Conservation (phyloP, 2,797 vertebrate genomes). For the Anguilla megastoma region DNA sequence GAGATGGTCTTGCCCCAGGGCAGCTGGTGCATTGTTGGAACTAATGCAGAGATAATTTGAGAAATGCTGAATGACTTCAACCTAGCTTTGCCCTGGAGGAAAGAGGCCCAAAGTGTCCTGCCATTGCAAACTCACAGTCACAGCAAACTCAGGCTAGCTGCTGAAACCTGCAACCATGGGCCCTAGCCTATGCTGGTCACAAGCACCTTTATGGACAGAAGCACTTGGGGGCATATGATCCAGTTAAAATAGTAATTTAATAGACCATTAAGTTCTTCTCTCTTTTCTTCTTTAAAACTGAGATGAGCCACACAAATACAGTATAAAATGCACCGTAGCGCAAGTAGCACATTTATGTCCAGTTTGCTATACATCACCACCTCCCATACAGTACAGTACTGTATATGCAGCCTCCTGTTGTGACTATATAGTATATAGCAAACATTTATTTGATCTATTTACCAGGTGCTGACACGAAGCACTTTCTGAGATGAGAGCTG, state of each 20-base stretch:
- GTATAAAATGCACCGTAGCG: not conserved
- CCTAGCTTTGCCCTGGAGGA: not conserved
- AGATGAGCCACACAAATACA: not conserved
- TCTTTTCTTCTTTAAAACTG: not conserved
- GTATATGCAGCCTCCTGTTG: constrained; percentile 10
- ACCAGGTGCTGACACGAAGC: constrained; percentile 44
- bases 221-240: not conserved
- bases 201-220: not conserved
- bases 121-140: not conserved
- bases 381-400: not conserved
- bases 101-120: not conserved
- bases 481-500: constrained; percentile 33
- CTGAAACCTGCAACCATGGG: not conserved
- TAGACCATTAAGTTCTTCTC: not conserved
- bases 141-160: not conserved
- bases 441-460: constrained; percentile 41
- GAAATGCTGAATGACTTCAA: not conserved
- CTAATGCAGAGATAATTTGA: not conserved
- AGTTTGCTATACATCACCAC: not conserved
- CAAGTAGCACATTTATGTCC: not conserved
- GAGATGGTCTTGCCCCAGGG: not conserved
- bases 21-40: not conserved
- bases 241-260: not conserved
- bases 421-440: constrained; percentile 35
- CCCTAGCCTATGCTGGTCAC: not conserved